These are phyloP conservation scores for Pelobates fuscus DNA, from an alignment of 2,113 vertebrate genomes.

Conservation along the genomic window DNA sequence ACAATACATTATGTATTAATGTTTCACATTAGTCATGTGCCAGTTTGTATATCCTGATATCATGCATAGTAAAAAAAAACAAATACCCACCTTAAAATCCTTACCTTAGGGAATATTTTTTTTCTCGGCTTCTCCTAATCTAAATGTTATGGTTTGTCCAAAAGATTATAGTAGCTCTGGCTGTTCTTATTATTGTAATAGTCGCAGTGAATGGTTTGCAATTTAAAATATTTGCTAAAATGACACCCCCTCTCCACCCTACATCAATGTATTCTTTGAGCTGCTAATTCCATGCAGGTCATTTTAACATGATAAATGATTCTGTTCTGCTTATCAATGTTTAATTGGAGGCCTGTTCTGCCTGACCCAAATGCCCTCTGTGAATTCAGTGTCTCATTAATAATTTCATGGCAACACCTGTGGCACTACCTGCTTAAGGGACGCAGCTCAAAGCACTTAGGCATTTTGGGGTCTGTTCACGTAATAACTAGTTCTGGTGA, in stretches of 20 bases:
- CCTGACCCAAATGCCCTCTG: conserved; percentile 73
- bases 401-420: conserved; percentile 75
- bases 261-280: conserved; percentile 56
- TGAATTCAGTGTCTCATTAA: conserved; percentile 69
- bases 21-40: not conserved
- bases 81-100: conserved; percentile 5
- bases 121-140: conserved; percentile 50
- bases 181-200: conserved; percentile 42
- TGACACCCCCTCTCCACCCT: conserved; percentile 55
- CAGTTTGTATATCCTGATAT: not conserved
- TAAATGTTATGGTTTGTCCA: conserved; percentile 61
- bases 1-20: not conserved
- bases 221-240: conserved; percentile 57
- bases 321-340: conserved; percentile 67
- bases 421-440: conserved; percentile 71
- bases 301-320: conserved; percentile 66
- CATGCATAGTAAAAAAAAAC: not conserved
- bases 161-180: conserved; percentile 43
- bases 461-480: conserved; percentile 52
- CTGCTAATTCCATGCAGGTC: conserved; percentile 67
- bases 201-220: conserved; percentile 50
- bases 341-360: conserved; percentile 68
- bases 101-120: conserved; percentile 44
- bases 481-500: too few species aligned
- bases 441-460: conserved; percentile 64